Evolutionary conservation across 2,797 vertebrate species (phyloP).

Genomic region (Scomberomorus guttatus): DNA sequence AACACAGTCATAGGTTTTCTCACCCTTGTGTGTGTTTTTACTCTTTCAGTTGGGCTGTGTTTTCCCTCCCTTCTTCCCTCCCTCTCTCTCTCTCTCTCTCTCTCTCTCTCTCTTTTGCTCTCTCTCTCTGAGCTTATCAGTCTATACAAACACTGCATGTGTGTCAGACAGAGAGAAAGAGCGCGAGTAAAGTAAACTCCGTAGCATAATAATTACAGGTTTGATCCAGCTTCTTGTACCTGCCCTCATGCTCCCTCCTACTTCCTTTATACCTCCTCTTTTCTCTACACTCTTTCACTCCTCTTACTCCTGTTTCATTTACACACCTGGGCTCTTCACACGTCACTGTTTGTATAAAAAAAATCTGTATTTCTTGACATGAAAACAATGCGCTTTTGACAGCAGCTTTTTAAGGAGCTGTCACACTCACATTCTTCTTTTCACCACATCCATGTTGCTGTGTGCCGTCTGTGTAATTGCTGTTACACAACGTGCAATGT

Average conservation of each 20-base stretch:
- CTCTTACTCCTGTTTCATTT: neutral
- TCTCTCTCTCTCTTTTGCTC: neutral
- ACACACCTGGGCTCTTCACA: conserved; percentile 13
- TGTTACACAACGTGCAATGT: conserved; percentile 39
- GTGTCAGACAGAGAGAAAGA: conserved; percentile 22
- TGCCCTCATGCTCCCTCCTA: conserved; percentile 25
- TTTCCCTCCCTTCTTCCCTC: conserved; percentile 30
- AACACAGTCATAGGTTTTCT: conserved; percentile 35
- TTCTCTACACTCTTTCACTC: neutral
- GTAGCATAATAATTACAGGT: conserved; percentile 64
- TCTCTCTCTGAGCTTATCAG: conserved; percentile 50
- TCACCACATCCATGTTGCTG: neutral
- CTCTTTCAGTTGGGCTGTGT: conserved; percentile 37
- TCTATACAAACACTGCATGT: conserved; percentile 52
- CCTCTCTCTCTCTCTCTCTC: neutral
- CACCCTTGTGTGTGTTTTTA: conserved; percentile 46
- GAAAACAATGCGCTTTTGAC: too few species aligned
- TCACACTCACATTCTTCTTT: conserved; percentile 4
- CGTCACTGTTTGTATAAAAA: neutral
- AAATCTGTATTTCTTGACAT: neutral
- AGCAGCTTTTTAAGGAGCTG: neutral
- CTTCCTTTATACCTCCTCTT: neutral
- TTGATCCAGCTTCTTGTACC: conserved; percentile 49
- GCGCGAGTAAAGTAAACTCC: conserved; percentile 42
- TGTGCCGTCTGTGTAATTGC: neutral